Conservation (phyloP, 2,797 vertebrate species). For the Mustela erminea region DNA sequence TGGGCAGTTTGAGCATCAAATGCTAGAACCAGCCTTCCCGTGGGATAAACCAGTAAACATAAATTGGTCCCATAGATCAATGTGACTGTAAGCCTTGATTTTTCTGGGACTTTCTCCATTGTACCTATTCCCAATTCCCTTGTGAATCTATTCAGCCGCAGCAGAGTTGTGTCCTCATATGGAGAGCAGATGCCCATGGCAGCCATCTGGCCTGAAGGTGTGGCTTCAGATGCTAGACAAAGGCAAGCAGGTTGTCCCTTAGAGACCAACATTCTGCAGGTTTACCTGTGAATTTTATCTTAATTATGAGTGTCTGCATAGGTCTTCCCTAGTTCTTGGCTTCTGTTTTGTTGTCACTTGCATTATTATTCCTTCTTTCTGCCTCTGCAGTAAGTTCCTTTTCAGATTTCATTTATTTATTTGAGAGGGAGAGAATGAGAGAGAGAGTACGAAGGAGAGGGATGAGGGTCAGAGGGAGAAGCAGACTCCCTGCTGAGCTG, state of each 20-base stretch:
- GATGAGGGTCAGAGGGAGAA: too few relatives aligned
- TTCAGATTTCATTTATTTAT: not conserved
- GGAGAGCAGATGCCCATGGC: not conserved
- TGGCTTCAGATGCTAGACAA: not conserved
- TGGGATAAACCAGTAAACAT: not conserved
- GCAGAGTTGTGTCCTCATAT: not conserved
- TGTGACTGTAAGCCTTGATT: not conserved
- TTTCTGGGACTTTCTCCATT: constrained; percentile 31
- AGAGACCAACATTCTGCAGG: not conserved
- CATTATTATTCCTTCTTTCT: not conserved
- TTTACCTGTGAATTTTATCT: not conserved
- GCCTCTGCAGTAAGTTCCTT: not conserved
- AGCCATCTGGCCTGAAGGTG: not conserved
- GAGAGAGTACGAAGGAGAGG: too few relatives aligned
- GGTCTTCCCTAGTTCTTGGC: not conserved
- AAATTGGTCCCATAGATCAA: not conserved
- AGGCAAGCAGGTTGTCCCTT: not conserved
- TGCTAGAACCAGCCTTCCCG: not conserved
- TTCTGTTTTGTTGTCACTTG: not conserved
- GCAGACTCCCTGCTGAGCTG: too few relatives aligned
- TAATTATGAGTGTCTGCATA: not conserved
- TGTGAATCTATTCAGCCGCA: not conserved
- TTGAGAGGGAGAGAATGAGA: too few relatives aligned
- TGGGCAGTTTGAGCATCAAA: not conserved
- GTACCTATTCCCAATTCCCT: not conserved